phyloP scores from a whole-genome alignment of 2,113 vertebrate species.

The Telmatochromis sp. region DNA sequence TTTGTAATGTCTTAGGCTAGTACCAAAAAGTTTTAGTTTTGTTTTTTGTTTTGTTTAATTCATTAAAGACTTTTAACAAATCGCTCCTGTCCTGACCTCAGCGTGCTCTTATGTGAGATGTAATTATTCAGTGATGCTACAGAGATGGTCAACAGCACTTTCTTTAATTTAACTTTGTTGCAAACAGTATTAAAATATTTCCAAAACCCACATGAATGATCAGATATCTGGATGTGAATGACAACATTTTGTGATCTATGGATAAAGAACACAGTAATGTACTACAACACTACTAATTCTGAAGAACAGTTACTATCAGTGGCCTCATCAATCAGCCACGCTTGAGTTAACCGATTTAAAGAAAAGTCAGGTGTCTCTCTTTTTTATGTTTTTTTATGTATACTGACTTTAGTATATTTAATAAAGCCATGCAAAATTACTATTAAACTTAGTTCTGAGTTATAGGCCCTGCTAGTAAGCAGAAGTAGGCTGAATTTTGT shows the following conservation, averaged over 20 bases:
- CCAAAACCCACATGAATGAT: neutral
- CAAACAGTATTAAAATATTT: neutral
- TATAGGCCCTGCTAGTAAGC: neutral
- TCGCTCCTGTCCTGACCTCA: neutral
- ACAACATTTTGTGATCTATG: neutral
- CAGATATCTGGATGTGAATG: neutral
- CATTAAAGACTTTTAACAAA: slow-evolving; percentile 71
- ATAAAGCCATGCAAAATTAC: neutral
- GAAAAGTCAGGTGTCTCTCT: neutral
- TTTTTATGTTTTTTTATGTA: neutral
- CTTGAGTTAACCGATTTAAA: neutral
- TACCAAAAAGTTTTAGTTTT: slow-evolving; percentile 61
- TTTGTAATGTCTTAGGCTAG: slow-evolving; percentile 68
- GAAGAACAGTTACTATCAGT: neutral
- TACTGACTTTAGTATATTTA: neutral
- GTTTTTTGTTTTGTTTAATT: slow-evolving; percentile 44
- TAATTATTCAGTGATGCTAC: neutral
- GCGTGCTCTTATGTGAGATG: neutral
- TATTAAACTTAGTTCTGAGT: neutral
- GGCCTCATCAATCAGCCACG: neutral
- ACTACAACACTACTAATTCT: neutral
- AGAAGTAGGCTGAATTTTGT: neutral
- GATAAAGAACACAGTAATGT: neutral
- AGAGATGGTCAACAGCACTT: neutral
- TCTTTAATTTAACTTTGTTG: neutral